Evolutionary conservation across 2,888 invertebrate genomes (phyloP), one percentile per base, ranked within the genome.

Genomic region (Drosophila acutilabella): DNA sequence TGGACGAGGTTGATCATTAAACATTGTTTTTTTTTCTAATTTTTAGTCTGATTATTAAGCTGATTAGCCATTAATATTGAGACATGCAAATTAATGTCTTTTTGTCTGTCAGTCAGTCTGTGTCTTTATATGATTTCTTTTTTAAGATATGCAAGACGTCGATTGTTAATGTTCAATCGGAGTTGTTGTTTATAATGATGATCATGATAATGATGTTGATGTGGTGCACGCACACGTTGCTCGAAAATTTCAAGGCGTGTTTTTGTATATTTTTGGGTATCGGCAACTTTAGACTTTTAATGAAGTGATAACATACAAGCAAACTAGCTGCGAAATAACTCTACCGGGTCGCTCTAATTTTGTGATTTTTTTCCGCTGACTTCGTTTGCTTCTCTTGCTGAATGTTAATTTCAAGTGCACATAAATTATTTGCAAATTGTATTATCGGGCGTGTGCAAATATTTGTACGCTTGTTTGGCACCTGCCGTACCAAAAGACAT

Each of bases 391-490:
- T 51, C 20, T 36, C 5, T 47, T 40, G n/a, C 36, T 64, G 61
- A 10, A 33, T 69, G 68, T 68, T 74, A 80, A 78, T 74, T 72
- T 56, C 62, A 50, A 76, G 76, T 59, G 65, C 60, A 74, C 56
- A 81, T 71, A 71, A 72, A 74, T 75, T 82, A 78, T 87, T 88
- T 88, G 83, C 71, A 45, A 75, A 78, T 74, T 72, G 57, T 76
- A 76, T 88, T 87, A 88, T 47, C 86, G 67, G 68, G 51, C 62
- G 26, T 57, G 66, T 45, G 47, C 53, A 81, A 80, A 84, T 81
- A 81, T 87, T 87, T 84, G 64, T 50, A 10, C 38, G 58, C 48
- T 68, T 71, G 69, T 80, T 80, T 87, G 87, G 71, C 80, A 80
- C 80, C 78, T 87, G 71, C 58, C 71, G 79, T 79, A 70, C 76